A percentile compares a stretch with the other conserved stretches of the same genome.
Conservation (phyloP, 2,113 vertebrate species). For the Dromiciops gliroides region DNA sequence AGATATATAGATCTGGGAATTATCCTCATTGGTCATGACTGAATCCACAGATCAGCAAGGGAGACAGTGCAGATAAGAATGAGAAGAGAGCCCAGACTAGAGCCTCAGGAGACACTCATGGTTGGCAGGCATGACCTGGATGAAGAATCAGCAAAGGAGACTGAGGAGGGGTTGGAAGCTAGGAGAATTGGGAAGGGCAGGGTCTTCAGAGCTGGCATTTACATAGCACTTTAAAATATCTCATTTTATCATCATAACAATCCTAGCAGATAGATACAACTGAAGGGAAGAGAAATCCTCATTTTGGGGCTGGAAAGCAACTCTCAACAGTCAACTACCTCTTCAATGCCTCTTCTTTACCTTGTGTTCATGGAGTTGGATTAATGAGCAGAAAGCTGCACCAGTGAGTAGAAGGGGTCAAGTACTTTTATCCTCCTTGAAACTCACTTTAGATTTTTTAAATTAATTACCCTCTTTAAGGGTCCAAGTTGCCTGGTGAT, state of each 20-base stretch:
- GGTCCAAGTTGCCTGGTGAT: not conserved
- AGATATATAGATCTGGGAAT: not conserved
- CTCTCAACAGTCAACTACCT: not conserved
- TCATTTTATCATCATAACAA: not conserved
- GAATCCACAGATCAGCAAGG: not conserved
- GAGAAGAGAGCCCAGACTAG: not conserved
- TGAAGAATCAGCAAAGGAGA: not conserved
- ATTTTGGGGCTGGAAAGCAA: not conserved
- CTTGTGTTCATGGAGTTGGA: not conserved
- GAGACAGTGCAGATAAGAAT: not conserved
- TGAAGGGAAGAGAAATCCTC: not conserved
- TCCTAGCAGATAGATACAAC: not conserved
- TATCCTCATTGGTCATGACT: not conserved
- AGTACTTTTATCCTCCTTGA: not conserved
- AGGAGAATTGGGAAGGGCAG: not conserved
- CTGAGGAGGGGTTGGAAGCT: not conserved
- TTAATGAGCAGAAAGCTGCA: not conserved
- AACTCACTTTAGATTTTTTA: not conserved
- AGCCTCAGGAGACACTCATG: not conserved
- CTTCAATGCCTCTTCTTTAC: not conserved
- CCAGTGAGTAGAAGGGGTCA: not conserved
- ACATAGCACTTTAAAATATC: not conserved
- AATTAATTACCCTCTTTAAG: not conserved
- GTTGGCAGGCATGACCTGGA: not conserved
- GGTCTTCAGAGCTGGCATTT: not conserved